Percentiles rank a stretch among this genome's conserved stretches.
phyloP scores from a whole-genome alignment of 2,888 invertebrate genomes.

The Erebia epiphron region DNA sequence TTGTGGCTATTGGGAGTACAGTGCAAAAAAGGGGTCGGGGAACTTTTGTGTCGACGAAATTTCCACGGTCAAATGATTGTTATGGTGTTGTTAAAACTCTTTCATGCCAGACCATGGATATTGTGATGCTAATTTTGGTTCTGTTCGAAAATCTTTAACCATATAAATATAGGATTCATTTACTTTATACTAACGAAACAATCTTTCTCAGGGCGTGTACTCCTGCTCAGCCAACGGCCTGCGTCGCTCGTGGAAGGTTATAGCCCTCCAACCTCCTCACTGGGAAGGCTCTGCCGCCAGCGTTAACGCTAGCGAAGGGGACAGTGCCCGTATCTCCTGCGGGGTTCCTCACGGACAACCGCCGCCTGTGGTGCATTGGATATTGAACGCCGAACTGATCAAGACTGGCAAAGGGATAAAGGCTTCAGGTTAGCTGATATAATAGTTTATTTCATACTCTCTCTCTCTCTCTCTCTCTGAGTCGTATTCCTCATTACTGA shows the following conservation, averaged over 20 bases:
- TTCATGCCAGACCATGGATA: no score
- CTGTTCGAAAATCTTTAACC: no score
- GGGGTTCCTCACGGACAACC: conserved; percentile 89
- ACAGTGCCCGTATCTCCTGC: conserved; percentile 65
- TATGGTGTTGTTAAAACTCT: no score
- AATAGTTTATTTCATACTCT: neutral
- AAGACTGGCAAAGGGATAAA: conserved; percentile 63
- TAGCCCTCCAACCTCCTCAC: conserved; percentile 70
- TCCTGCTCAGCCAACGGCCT: conserved; percentile 88
- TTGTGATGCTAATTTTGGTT: no score
- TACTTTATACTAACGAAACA: neutral
- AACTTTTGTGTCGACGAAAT: no score
- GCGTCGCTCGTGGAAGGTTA: conserved; percentile 71
- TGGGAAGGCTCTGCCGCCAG: conserved; percentile 80
- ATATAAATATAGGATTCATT: no score
- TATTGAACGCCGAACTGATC: conserved; percentile 91
- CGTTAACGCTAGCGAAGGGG: conserved; percentile 80
- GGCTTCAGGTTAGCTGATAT: conserved; percentile 54
- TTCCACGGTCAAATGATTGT: no score
- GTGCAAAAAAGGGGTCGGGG: no score
- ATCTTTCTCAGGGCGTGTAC: conserved; percentile 86
- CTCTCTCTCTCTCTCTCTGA: no score
- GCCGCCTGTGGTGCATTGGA: conserved; percentile 90
- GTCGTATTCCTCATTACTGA: no score
- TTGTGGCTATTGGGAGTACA: no score